Conservation (phyloP, 2,113 vertebrate genomes). For the Pterocles gutturalis region DNA sequence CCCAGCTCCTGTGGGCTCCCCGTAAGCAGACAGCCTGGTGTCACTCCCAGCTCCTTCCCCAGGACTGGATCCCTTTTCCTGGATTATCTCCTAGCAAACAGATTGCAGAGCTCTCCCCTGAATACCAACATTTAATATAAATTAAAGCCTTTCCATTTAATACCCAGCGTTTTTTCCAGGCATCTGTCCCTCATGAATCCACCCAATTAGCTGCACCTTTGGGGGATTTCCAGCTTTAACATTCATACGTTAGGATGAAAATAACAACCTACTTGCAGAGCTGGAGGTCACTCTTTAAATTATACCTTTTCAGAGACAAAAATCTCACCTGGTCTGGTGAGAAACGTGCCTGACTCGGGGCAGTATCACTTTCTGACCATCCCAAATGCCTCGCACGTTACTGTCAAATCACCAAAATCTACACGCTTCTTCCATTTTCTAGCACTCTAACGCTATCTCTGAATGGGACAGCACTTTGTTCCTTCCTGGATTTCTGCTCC, state of each 20-base stretch:
- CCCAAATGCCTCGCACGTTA: neutral
- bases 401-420: neutral
- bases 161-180: neutral
- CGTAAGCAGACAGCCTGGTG: fast-evolving
- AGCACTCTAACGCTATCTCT: fast-evolving
- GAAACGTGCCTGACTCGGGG: neutral
- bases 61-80: neutral
- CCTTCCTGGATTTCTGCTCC: neutral
- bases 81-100: neutral
- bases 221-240: neutral
- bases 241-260: neutral
- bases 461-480: fast-evolving
- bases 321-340: neutral
- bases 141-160: neutral
- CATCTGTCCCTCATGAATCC: neutral
- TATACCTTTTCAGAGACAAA: neutral
- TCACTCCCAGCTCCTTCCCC: neutral
- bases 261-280: neutral
- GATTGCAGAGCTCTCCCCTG: neutral
- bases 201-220: neutral
- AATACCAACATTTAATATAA: fast-evolving
- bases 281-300: neutral
- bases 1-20: neutral
- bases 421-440: neutral
- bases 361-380: neutral